phyloP scores from a whole-genome alignment of 1,140 invertebrate genomes.

The Drosophila nigrodunni region DNA sequence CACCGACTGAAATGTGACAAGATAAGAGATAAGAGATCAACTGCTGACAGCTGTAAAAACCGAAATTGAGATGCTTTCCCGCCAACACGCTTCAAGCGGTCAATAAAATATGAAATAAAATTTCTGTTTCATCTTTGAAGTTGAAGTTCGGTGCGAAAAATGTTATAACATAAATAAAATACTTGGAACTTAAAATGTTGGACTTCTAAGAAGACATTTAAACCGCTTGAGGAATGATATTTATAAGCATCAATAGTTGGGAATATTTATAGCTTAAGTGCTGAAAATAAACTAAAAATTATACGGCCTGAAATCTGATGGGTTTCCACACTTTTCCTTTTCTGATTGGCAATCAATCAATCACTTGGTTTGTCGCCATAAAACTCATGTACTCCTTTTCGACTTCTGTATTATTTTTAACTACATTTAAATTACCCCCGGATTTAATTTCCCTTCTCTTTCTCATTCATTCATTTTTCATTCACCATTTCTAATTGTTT shows the following conservation, averaged over 20 bases:
- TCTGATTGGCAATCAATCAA: not conserved
- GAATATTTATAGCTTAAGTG: no score
- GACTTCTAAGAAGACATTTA: not conserved
- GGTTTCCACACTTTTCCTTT: not conserved
- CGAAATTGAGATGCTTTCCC: not conserved
- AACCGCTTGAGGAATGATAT: not conserved
- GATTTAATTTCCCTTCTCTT: not conserved
- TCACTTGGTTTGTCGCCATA: not conserved
- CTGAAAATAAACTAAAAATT: not conserved
- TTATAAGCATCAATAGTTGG: not conserved
- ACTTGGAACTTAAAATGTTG: no score
- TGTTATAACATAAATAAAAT: not conserved
- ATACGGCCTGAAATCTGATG: not conserved
- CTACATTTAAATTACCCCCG: not conserved
- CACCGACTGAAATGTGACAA: slow-evolving; percentile 10
- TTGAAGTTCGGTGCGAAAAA: not conserved
- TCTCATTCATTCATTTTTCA: not conserved
- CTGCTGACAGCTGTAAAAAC: slow-evolving; percentile 6
- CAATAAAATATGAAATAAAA: slow-evolving; percentile 1
- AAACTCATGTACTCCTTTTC: not conserved
- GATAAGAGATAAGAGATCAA: slow-evolving; percentile 33
- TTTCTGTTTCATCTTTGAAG: not conserved
- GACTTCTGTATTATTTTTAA: not conserved
- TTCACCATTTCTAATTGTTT: slow-evolving; percentile 7
- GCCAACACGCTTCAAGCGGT: not conserved